phyloP scores from a whole-genome alignment of 2,113 vertebrate species.

The Rafetus swinhoei region DNA sequence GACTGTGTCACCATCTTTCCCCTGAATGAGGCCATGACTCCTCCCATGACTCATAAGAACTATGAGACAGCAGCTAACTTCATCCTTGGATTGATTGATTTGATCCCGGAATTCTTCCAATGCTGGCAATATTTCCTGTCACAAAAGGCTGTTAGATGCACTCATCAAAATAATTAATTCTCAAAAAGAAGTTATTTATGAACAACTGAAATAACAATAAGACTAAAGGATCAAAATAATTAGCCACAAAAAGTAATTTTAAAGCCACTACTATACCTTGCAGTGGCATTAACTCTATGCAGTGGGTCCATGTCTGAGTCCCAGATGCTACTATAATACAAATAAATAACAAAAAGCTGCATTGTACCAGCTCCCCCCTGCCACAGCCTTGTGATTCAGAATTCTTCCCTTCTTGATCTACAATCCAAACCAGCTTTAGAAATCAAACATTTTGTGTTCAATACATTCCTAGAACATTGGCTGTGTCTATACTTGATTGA shows the following conservation, averaged over 20 bases:
- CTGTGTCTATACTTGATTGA: background rate
- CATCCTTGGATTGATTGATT: constrained; percentile 3
- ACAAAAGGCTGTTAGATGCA: background rate
- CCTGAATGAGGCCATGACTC: constrained; percentile 10
- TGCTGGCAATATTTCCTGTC: background rate
- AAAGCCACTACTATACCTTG: background rate
- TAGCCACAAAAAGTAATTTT: background rate
- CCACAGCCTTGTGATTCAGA: background rate
- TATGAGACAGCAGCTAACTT: constrained; percentile 39
- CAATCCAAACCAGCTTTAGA: background rate
- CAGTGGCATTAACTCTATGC: background rate
- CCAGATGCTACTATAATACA: background rate
- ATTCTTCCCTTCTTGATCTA: background rate
- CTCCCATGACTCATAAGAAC: constrained; percentile 53
- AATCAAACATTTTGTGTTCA: background rate
- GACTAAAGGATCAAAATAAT: background rate
- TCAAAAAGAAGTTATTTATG: background rate
- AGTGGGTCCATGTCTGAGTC: background rate
- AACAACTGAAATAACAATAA: background rate
- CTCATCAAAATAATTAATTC: background rate
- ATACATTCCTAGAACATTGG: background rate
- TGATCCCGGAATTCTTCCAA: constrained; percentile 22
- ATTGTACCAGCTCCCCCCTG: background rate
- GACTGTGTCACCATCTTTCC: background rate
- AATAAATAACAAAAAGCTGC: background rate